Conservation (phyloP, 2,113 vertebrate genomes). For the Corythornis vintsioides region DNA sequence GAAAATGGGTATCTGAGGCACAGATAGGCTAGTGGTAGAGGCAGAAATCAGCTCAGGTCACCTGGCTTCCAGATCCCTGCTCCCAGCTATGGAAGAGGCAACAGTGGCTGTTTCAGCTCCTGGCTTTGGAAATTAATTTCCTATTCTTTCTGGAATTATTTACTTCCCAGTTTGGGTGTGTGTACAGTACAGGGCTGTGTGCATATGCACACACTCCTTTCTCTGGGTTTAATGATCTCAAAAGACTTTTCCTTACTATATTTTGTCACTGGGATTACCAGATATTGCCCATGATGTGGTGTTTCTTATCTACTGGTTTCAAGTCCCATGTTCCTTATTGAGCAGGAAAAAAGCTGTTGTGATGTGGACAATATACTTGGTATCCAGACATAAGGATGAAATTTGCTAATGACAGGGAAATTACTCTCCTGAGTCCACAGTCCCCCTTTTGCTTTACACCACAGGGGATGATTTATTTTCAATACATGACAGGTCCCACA, state of each 20-base stretch:
- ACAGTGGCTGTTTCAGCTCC: not conserved
- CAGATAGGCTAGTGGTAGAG: not conserved
- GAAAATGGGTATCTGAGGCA: not conserved
- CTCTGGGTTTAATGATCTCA: not conserved
- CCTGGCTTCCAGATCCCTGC: not conserved
- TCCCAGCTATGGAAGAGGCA: not conserved
- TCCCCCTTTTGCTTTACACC: not conserved
- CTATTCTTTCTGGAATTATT: not conserved
- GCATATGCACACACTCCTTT: not conserved
- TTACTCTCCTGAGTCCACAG: slow-evolving; percentile 1
- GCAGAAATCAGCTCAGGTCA: not conserved
- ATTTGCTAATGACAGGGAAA: slow-evolving; percentile 58
- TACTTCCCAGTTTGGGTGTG: not conserved
- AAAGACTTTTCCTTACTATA: not conserved
- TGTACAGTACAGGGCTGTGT: accelerated
- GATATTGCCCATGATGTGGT: accelerated
- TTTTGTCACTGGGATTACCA: not conserved
- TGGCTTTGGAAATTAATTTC: not conserved
- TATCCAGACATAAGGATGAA: slow-evolving; percentile 45
- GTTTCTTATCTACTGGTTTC: not conserved
- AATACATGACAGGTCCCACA: not conserved
- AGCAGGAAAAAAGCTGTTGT: not conserved
- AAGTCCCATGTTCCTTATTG: not conserved
- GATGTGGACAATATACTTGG: not conserved
- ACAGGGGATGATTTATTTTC: slow-evolving; percentile 17